Conservation (phyloP, 2,797 vertebrate species). For the Gymnothorax reevesii region DNA sequence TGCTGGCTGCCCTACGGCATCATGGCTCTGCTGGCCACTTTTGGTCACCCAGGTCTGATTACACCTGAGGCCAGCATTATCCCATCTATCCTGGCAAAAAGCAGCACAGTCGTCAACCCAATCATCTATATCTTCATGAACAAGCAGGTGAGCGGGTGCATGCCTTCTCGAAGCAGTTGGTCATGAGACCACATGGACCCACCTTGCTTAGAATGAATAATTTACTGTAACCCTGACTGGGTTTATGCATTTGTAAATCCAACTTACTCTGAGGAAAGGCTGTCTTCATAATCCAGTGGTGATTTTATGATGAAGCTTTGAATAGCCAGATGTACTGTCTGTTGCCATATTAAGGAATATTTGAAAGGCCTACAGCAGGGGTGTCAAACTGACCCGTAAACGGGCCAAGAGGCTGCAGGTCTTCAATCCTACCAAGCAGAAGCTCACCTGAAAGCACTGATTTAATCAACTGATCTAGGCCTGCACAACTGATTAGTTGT, state of each 20-base stretch:
- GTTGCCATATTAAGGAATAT: not conserved
- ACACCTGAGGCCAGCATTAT: conserved; percentile 60
- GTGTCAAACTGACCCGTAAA: too few species aligned
- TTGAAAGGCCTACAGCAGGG: not conserved
- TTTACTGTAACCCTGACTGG: not conserved
- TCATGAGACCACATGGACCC: not conserved
- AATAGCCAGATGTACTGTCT: not conserved
- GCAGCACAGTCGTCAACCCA: conserved; percentile 70
- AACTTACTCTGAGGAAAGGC: not conserved
- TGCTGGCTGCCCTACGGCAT: conserved; percentile 72
- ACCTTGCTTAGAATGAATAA: not conserved
- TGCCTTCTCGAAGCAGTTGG: not conserved
- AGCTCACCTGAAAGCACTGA: too few species aligned
- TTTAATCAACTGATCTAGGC: too few species aligned
- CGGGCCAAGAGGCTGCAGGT: too few species aligned
- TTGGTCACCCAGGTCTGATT: conserved; percentile 62
- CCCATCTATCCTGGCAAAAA: conserved; percentile 72
- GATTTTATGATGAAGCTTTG: not conserved
- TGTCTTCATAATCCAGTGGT: not conserved
- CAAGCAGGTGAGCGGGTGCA: conserved; percentile 57
- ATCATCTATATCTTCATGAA: conserved; percentile 71
- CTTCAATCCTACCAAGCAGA: too few species aligned
- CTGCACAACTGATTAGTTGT: too few species aligned
- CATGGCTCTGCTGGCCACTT: conserved; percentile 64
- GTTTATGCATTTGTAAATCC: not conserved